These are phyloP conservation scores for Deroptyus accipitrinus DNA, from an alignment of 2,113 vertebrate species.

Conservation along the genomic window DNA sequence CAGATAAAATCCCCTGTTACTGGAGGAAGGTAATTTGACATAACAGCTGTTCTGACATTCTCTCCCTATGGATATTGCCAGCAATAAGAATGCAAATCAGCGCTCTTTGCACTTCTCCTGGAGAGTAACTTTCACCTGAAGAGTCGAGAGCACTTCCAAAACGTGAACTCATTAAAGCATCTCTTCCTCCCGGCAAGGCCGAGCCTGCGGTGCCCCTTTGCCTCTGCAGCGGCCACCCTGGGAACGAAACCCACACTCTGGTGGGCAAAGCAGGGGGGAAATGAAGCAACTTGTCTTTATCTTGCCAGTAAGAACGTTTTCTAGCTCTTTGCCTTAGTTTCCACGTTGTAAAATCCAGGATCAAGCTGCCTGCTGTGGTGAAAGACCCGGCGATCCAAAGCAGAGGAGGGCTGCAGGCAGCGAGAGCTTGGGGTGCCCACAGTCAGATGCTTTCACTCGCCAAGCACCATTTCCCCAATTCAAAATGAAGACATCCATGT, in stretches of 20 bases:
- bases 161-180: conserved; percentile 29
- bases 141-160: conserved; percentile 35
- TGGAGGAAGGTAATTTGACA: conserved; percentile 69
- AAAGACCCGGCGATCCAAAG: neutral
- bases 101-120: conserved; percentile 43
- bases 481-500: rapidly evolving
- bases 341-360: rapidly evolving
- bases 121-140: conserved; percentile 58
- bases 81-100: conserved; percentile 73
- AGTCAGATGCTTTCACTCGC: neutral
- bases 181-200: neutral
- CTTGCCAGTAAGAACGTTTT: neutral
- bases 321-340: neutral
- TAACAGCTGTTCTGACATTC: conserved; percentile 72
- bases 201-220: neutral
- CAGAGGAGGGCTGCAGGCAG: neutral
- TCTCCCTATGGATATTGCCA: conserved; percentile 62
- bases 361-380: neutral
- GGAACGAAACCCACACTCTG: neutral
- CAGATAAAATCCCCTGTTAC: conserved; percentile 63
- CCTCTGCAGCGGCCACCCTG: neutral
- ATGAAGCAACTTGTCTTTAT: neutral
- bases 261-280: rapidly evolving
- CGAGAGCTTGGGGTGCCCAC: neutral
- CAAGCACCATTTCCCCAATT: neutral